Percentiles rank a stretch among this genome's conserved stretches.
These are phyloP conservation scores for Crenuchus spilurus DNA, from an alignment of 2,797 vertebrate species.

Conservation along the genomic window DNA sequence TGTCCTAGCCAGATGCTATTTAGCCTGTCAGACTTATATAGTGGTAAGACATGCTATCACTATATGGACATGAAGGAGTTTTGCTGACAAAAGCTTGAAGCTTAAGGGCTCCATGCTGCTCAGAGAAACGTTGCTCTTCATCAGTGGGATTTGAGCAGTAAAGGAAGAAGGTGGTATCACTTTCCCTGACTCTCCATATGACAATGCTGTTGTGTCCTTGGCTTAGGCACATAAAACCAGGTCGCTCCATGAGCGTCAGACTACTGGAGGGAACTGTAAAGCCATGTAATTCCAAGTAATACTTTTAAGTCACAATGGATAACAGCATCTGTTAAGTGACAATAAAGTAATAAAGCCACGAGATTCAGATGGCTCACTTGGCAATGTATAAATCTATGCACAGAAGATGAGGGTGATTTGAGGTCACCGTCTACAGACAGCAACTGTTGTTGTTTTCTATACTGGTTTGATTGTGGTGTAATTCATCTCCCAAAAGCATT, in stretches of 20 bases:
- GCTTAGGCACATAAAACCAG: neutral
- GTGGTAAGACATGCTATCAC: neutral
- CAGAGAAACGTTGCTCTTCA: neutral
- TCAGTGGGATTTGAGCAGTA: neutral
- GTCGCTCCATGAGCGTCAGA: neutral
- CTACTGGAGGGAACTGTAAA: constrained; percentile 11
- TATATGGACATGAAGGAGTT: neutral
- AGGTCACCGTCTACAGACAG: constrained; percentile 5
- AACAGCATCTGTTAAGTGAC: constrained; percentile 9
- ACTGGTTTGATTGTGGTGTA: constrained; percentile 10
- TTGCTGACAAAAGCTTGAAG: neutral
- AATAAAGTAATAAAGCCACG: neutral
- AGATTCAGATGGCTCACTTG: neutral
- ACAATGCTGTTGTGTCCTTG: neutral
- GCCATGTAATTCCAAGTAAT: constrained; percentile 17
- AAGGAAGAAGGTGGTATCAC: constrained; percentile 1
- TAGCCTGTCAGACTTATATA: neutral
- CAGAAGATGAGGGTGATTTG: neutral
- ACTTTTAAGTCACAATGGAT: neutral
- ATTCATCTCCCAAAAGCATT: constrained; percentile 23
- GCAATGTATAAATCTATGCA: neutral
- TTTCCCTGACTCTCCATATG: neutral
- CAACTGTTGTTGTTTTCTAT: neutral
- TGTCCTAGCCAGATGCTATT: constrained; percentile 14
- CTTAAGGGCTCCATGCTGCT: neutral